Percentiles rank a stretch among this genome's conserved stretches.
phyloP scores from a whole-genome alignment of 2,888 invertebrate genomes.

The Scrobipalpa atriplicella region DNA sequence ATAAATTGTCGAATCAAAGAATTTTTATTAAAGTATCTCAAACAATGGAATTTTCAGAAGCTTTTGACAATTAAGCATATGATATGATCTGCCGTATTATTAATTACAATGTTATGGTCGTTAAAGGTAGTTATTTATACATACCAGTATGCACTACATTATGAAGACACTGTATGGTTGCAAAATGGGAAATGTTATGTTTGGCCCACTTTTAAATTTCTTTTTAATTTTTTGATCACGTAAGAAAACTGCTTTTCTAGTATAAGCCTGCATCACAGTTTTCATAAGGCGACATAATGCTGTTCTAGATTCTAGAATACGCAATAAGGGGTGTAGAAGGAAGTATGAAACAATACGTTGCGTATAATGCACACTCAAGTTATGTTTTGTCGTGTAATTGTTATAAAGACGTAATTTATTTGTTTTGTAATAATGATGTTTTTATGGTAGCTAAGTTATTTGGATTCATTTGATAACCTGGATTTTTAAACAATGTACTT shows the following conservation, averaged over 20 bases:
- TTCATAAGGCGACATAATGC: constrained; percentile 11
- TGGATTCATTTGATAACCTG: background rate
- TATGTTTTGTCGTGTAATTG: constrained; percentile 24
- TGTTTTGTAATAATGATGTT: background rate
- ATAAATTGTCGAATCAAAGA: background rate
- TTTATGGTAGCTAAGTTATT: background rate
- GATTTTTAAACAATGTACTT: background rate
- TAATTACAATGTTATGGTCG: too few relatives aligned
- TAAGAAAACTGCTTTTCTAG: background rate
- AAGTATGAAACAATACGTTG: constrained; percentile 26
- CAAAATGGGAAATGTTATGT: background rate
- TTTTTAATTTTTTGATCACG: background rate
- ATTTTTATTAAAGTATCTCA: background rate
- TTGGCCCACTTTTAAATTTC: constrained; percentile 13
- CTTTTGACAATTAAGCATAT: background rate
- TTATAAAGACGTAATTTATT: constrained; percentile 20
- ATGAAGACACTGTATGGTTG: background rate
- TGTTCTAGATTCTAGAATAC: constrained; percentile 23
- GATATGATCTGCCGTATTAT: background rate
- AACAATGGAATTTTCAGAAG: background rate
- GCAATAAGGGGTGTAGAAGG: constrained; percentile 18
- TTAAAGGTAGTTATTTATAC: background rate
- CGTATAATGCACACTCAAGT: constrained; percentile 11
- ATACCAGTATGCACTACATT: background rate
- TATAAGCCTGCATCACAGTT: background rate